Evolutionary conservation across 2,888 invertebrate genomes (phyloP).

Genomic region (Drosophila differens): DNA sequence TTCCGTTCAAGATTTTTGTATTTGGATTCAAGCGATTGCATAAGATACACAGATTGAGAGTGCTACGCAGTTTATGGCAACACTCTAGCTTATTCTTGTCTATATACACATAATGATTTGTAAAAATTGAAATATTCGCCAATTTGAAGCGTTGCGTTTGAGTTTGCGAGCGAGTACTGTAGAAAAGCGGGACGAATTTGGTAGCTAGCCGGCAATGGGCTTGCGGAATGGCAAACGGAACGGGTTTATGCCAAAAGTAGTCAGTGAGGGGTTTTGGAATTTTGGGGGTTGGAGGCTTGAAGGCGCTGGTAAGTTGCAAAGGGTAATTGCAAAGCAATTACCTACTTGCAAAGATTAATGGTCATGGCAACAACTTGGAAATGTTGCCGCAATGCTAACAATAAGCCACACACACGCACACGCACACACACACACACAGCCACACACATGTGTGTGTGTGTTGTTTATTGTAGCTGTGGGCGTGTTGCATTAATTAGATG

Average conservation of each 20-base stretch:
- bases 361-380: conserved; percentile 81
- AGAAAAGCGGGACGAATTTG: conserved; percentile 52
- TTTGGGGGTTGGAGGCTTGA: neutral
- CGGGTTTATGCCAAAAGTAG: conserved; percentile 15
- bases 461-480: conserved; percentile 20
- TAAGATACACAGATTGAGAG: neutral
- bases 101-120: neutral
- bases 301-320: conserved; percentile 44
- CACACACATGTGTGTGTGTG: conserved; percentile 15
- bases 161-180: conserved; percentile 12
- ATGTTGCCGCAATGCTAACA: conserved; percentile 78
- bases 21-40: neutral
- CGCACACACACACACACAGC: neutral
- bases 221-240: conserved; percentile 22
- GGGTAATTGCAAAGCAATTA: conserved; percentile 82
- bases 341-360: conserved; percentile 81
- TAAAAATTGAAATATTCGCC: neutral
- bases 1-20: neutral
- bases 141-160: conserved; percentile 1
- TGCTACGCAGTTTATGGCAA: neutral
- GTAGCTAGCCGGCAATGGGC: conserved; percentile 51
- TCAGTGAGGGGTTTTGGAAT: neutral
- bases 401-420: conserved; percentile 53
- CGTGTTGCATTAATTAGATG: conserved; percentile 59
- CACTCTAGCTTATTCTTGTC: neutral